Evolutionary conservation across 1,140 invertebrate genomes (phyloP).

Genomic region (Cataglyphis hispanica): DNA sequence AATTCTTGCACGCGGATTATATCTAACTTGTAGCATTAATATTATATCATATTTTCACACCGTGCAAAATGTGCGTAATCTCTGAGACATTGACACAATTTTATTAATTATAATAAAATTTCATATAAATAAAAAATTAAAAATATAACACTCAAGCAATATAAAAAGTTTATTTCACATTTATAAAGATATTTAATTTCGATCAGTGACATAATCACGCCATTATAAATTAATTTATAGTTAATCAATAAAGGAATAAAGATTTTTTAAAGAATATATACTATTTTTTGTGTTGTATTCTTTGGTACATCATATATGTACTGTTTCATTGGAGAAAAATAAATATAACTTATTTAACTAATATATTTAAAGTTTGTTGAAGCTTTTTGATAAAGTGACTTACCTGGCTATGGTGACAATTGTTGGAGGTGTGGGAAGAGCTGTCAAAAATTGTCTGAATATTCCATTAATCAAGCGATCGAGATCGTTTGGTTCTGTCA

Average conservation of each 20-base stretch:
- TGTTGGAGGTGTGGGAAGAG: conserved; percentile 89
- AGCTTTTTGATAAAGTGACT: not conserved
- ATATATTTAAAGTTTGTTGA: not conserved
- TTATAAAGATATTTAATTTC: not conserved
- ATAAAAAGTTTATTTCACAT: conserved; percentile 4
- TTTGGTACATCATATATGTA: not conserved
- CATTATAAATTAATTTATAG: not conserved
- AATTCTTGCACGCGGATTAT: conserved; percentile 16
- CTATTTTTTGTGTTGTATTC: not conserved
- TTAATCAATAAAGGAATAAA: not conserved
- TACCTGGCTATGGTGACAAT: conserved; percentile 92
- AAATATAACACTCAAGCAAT: not conserved
- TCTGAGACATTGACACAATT: not conserved
- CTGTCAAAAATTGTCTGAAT: conserved; percentile 88
- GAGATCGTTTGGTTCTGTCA: conserved; percentile 91
- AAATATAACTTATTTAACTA: not conserved
- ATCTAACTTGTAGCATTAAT: not conserved
- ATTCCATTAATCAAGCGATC: conserved; percentile 87
- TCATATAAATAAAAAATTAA: not conserved
- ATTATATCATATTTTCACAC: not conserved
- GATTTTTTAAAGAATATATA: not conserved
- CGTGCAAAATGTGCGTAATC: not conserved
- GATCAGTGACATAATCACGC: too few relatives aligned
- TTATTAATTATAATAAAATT: not conserved
- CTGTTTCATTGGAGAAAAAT: not conserved